Percentiles rank a stretch among this genome's conserved stretches.
Conservation (phyloP, 2,888 invertebrate genomes). For the Pyrochroa serraticornis region DNA sequence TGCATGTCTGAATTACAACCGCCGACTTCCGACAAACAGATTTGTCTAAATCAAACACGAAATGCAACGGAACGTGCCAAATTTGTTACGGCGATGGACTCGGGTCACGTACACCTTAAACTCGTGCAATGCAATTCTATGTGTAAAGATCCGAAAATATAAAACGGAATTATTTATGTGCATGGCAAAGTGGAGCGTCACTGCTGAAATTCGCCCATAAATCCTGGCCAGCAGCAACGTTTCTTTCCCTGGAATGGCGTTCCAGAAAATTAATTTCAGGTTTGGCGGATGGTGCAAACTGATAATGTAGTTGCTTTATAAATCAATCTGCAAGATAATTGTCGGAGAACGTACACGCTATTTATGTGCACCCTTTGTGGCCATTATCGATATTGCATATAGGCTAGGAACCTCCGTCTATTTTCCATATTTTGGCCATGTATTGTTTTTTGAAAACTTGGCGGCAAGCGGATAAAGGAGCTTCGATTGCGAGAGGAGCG, state of each 20-base stretch:
- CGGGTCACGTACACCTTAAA: slow-evolving; percentile 36
- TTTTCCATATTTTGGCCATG: too few relatives aligned
- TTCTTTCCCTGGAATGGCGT: background rate
- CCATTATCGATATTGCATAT: too few relatives aligned
- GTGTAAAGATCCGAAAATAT: slow-evolving; percentile 10
- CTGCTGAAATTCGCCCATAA: slow-evolving; percentile 4
- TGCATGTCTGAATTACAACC: slow-evolving; percentile 22
- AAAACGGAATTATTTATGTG: slow-evolving; percentile 18
- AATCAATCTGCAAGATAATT: slow-evolving; percentile 14
- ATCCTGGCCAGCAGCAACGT: slow-evolving; percentile 8
- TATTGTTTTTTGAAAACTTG: too few relatives aligned
- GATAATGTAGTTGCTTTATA: slow-evolving; percentile 1
- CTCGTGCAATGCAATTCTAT: slow-evolving; percentile 27
- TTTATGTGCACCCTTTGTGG: background rate
- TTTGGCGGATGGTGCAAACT: slow-evolving; percentile 3
- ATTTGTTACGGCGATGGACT: slow-evolving; percentile 38
- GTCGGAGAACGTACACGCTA: slow-evolving; percentile 1
- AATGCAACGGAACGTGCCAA: slow-evolving; percentile 37
- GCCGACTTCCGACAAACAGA: slow-evolving; percentile 32
- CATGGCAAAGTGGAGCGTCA: slow-evolving; percentile 4
- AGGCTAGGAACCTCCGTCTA: too few relatives aligned
- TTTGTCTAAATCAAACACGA: slow-evolving; percentile 42
- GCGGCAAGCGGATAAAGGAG: too few relatives aligned
- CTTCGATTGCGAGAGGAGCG: background rate
- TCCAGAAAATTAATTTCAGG: slow-evolving; percentile 22